Conservation (phyloP, 2,113 vertebrate genomes). For the Sterna hirundo region DNA sequence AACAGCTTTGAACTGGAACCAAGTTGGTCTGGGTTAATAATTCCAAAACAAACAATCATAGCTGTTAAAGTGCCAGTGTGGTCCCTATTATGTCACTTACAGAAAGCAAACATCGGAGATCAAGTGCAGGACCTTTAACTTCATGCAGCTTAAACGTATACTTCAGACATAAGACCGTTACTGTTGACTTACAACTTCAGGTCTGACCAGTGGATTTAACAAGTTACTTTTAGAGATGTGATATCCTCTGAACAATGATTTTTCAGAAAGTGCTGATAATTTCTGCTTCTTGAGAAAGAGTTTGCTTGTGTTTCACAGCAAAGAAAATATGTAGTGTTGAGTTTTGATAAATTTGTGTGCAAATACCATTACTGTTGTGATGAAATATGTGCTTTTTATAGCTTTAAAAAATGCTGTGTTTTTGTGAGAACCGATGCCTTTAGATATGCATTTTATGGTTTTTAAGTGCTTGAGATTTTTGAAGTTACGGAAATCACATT, state of each 20-base stretch:
- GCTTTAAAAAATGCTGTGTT: neutral
- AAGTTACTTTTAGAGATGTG: neutral
- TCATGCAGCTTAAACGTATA: neutral
- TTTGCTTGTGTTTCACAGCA: neutral
- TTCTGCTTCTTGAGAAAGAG: neutral
- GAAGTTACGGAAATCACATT: neutral
- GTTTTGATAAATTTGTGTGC: neutral
- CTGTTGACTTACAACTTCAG: neutral
- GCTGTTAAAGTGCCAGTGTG: neutral
- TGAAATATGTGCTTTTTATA: neutral
- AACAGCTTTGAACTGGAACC: neutral
- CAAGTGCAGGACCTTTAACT: neutral
- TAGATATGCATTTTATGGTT: neutral
- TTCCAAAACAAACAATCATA: neutral
- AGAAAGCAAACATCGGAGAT: neutral
- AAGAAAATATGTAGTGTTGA: neutral
- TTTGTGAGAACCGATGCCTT: neutral
- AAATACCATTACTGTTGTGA: neutral
- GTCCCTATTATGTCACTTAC: neutral
- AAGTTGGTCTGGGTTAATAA: neutral
- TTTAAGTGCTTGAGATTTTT: neutral
- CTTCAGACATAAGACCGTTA: neutral
- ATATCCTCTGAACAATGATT: neutral
- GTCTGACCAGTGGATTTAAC: neutral
- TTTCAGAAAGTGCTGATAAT: neutral